A percentile compares a stretch with the other conserved stretches of the same genome.
phyloP scores from a whole-genome alignment of 2,797 vertebrate species.

The Spinibarbus caldwelli region DNA sequence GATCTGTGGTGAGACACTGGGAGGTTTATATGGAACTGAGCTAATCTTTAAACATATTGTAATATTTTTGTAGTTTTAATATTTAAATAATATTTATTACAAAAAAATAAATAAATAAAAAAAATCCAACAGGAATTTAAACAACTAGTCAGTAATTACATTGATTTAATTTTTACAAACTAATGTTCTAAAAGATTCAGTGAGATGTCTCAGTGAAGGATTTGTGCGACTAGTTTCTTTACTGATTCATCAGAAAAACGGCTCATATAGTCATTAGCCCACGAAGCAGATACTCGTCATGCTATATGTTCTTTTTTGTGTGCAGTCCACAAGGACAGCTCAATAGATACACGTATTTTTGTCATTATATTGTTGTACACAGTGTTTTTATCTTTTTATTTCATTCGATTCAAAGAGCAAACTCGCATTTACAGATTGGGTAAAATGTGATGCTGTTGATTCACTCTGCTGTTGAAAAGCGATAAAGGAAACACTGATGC shows the following conservation, averaged over 20 bases:
- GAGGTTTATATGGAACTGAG: background rate
- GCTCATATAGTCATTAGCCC: background rate
- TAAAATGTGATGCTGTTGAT: background rate
- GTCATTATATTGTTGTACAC: background rate
- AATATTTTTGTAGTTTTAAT: background rate
- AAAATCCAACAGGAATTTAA: background rate
- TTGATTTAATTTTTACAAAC: background rate
- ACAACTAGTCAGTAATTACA: background rate
- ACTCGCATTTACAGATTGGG: background rate
- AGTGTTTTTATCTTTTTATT: constrained; percentile 6
- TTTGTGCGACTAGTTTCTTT: background rate
- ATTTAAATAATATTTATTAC: background rate
- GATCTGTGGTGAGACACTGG: background rate
- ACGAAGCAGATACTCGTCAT: background rate
- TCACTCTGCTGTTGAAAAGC: background rate
- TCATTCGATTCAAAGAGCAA: background rate
- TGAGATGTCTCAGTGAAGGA: background rate
- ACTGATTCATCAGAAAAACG: background rate
- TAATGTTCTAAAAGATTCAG: background rate
- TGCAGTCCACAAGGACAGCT: background rate
- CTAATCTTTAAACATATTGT: background rate
- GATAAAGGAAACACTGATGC: background rate
- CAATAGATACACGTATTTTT: background rate
- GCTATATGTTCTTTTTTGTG: background rate
- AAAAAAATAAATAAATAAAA: no score